Percentiles rank a stretch among this genome's conserved stretches.
These are phyloP conservation scores for Thymelicus lineola DNA, from an alignment of 2,888 invertebrate species.

Conservation along the genomic window DNA sequence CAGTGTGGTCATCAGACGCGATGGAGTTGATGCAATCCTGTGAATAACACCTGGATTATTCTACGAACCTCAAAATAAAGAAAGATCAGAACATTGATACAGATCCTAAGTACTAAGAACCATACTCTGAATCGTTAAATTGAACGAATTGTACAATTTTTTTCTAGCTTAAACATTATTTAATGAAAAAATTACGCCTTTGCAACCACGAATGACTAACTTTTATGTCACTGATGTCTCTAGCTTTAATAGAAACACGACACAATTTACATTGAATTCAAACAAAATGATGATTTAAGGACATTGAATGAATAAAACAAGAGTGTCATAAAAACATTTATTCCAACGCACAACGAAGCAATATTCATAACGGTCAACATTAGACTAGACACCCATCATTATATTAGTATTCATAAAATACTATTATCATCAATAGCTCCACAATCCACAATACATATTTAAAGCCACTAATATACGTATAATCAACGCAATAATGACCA, in stretches of 20 bases:
- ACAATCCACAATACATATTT: slow-evolving; percentile 48
- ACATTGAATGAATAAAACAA: slow-evolving; percentile 44
- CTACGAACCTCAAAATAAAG: not conserved
- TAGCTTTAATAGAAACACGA: not conserved
- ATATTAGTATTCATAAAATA: too few relatives aligned
- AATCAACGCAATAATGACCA: not conserved
- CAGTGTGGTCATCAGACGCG: slow-evolving; percentile 86
- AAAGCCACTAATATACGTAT: slow-evolving; percentile 36
- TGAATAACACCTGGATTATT: slow-evolving; percentile 42
- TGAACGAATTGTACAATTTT: too few relatives aligned
- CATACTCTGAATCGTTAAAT: too few relatives aligned
- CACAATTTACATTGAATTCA: not conserved
- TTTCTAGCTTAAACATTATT: too few relatives aligned
- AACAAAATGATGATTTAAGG: not conserved
- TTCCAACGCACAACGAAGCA: slow-evolving; percentile 69
- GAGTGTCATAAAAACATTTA: slow-evolving; percentile 55
- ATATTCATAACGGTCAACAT: slow-evolving; percentile 43
- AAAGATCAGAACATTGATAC: not conserved
- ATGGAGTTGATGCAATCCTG: slow-evolving; percentile 84
- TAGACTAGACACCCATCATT: slow-evolving; percentile 35
- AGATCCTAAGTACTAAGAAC: not conserved
- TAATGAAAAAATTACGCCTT: too few relatives aligned
- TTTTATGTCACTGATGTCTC: too few relatives aligned
- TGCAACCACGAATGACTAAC: too few relatives aligned
- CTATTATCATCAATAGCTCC: slow-evolving; percentile 35